Conservation (phyloP, 2,888 invertebrate species). For the Osedax frankpressi region DNA sequence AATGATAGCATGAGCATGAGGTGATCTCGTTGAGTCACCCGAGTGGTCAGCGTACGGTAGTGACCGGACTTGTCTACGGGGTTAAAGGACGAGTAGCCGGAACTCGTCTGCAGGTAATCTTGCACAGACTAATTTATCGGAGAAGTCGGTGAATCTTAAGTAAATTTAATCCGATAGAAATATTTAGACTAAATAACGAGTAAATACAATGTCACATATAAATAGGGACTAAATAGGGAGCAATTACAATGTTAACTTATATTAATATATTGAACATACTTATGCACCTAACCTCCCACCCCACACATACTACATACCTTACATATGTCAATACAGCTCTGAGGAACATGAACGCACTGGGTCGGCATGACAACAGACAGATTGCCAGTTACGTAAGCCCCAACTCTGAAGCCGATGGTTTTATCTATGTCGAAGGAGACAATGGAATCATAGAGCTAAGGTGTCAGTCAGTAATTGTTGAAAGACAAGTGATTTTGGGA, state of each 20-base stretch:
- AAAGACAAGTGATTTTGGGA: too few species aligned
- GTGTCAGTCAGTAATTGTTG: too few species aligned
- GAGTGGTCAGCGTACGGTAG: conserved; percentile 72
- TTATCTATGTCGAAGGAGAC: conserved; percentile 29
- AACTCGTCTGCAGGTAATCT: conserved; percentile 60
- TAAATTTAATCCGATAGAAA: too few species aligned
- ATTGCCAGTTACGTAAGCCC: conserved; percentile 71
- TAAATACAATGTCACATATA: conserved; percentile 32
- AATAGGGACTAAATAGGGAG: too few species aligned
- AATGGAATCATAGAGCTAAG: too few species aligned
- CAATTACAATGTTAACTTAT: too few species aligned
- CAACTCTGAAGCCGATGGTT: conserved; percentile 78
- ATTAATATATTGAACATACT: too few species aligned
- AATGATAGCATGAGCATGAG: conserved; percentile 68
- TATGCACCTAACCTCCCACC: too few species aligned
- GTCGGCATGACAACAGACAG: conserved; percentile 47
- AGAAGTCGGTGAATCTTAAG: too few species aligned
- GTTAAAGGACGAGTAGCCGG: conserved; percentile 59
- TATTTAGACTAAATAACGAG: too few species aligned
- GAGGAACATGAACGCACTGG: conserved; percentile 45
- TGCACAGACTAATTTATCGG: conserved; percentile 63
- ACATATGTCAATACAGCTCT: conserved; percentile 44
- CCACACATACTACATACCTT: too few species aligned
- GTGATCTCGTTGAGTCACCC: conserved; percentile 58
- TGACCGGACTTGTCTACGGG: conserved; percentile 63